Conservation (phyloP, 2,113 vertebrate genomes). For the Murina feae region DNA sequence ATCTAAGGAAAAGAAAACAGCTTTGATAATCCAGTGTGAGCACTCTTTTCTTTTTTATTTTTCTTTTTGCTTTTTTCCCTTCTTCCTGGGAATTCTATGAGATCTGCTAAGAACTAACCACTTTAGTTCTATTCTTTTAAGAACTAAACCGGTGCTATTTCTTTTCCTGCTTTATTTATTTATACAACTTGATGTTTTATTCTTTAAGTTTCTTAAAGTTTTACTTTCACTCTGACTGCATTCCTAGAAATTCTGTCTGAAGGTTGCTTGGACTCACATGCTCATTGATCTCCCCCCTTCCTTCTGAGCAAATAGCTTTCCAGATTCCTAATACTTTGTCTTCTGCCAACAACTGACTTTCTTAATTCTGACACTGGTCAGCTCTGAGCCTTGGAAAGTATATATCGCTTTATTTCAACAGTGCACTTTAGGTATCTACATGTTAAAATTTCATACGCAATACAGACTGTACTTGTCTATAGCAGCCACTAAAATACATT, state of each 20-base stretch:
- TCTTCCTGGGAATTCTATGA: not conserved
- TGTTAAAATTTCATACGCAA: constrained; percentile 54
- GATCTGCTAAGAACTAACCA: not conserved
- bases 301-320: not conserved
- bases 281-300: not conserved
- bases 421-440: constrained; percentile 34
- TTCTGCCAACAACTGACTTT: not conserved
- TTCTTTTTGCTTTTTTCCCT: not conserved
- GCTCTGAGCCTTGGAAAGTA: constrained; percentile 54
- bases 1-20: not conserved
- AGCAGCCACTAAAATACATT: constrained; percentile 44
- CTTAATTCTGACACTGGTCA: constrained; percentile 47
- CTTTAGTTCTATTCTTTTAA: not conserved
- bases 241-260: constrained; percentile 37
- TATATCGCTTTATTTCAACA: constrained; percentile 62
- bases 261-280: not conserved
- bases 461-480: constrained; percentile 43
- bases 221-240: not conserved
- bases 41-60: too few species aligned
- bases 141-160: not conserved
- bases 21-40: not conserved
- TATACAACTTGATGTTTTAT: constrained; percentile 24
- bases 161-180: constrained; percentile 33
- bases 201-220: constrained; percentile 43
- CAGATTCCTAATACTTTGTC: constrained; percentile 12